Base-by-base conservation (phyloP, 2,888 invertebrate species). In the Rhagonycha fulva region DNA sequence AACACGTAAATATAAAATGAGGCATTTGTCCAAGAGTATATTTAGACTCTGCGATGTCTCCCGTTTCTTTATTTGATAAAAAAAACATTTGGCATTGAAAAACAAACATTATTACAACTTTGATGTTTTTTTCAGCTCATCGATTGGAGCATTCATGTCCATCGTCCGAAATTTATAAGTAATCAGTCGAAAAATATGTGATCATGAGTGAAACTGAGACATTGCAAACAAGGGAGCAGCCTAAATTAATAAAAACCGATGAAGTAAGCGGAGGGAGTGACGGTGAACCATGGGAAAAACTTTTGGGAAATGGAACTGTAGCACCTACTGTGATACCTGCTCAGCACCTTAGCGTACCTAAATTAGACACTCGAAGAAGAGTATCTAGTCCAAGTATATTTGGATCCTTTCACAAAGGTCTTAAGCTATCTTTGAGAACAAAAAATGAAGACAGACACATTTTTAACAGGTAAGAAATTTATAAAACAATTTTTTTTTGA, bases 281-380 rank as follows among this genome's bases (percentile, higher is more conserved):
- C n/a, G 70, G 62, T 4, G 80, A 80, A 69, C 80, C 78, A 70
- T 81, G 80, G 80, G 80, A 81, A 70, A 79, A 80, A 68, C 78
- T 81, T n/a, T 72, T 81, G 71, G 80, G 80, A 68, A 81, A 81
- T 71, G 79, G 78, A 23, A 75, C 62, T 68, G 14, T 61, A 14
- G 19, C 73, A 23, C 32, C 75, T n/a, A 75, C 79, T 60, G 78
- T 76, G 4, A 62, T 80, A 10, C 69, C 77, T 19, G 67, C 78
- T 2, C 71, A 78, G n/a, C 78, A 78, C 14, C 72, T 81, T 11
- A 68, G 78, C n/a, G 80, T 78, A 5, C 81, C 81, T 10, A 63
- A 76, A 24, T 68, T 76, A 61, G 82, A 82, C 26, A 76, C 78
- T 23, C 76, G 77, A 30, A 79, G 81, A 26, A 66, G 63, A 66